Evolutionary conservation across 2,888 invertebrate genomes (phyloP), one percentile per base, ranked within the genome.

Genomic region (Clusia tigrina): DNA sequence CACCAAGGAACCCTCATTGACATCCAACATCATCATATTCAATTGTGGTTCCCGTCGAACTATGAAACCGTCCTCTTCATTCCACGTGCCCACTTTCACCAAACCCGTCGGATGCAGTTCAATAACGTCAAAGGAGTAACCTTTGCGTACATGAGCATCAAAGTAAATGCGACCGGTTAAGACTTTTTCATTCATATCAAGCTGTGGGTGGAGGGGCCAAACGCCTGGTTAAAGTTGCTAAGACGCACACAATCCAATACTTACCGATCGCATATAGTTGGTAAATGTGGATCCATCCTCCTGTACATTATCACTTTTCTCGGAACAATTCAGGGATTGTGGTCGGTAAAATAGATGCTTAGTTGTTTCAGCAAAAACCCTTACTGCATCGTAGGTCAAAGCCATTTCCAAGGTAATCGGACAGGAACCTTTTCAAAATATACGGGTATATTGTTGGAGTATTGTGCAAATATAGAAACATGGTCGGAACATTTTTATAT

Each of bases 311-410:
- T 83, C 85, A 26, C 84, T 85, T 1, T 81, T 82, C 15, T 88
- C 87, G 2, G 79, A 78, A 71, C 94, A 93, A 56, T 85, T 85
- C 2, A 92, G 78, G 9, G 83, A 69, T 69, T 83, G 83, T 0
- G 86, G 76, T 32, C 83, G 77, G 58, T 85, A 84, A 54, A 85
- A 85, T 10, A 93, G 81, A 71, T 89, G 88, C 68, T 89, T 88
- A 26, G 96, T 85, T 17, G 92, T 92, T 72, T 89, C 87, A 1
- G 91, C 90, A 78, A 95, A 94, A 58, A 96, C 84, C 62, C 88
- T 87, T 5, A 96, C 92, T 0, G 94, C 91, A 81, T 97, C 96
- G 74, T 92, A 91, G 68, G 94, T 87, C 58, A 96, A 85, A 1
- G 94, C 95, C 65, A 93, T 88, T 78, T 91, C 90, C 1, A 92